Evolutionary conservation across 2,797 vertebrate species (phyloP), one percentile per base, ranked within the genome.

Genomic region (Remorina albescens): DNA sequence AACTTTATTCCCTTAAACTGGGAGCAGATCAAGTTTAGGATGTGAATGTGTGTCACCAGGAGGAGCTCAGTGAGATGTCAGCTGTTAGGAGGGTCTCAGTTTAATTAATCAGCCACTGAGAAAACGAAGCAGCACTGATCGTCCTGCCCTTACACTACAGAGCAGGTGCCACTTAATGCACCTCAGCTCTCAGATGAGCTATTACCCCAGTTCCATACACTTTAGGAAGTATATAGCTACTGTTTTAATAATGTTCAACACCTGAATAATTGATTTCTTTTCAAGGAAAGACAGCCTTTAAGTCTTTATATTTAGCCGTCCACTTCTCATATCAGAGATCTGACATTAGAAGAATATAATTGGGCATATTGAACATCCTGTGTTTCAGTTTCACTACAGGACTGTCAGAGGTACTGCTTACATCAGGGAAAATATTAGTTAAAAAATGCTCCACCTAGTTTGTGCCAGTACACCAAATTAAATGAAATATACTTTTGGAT

Each of bases 41-140:
- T 58, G 60, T 59, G 58, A 80, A 76, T 75, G 50, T 80, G 61
- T 87, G 74, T 78, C 68, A 76, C 58, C 60, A 37, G 54, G 46
- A 87, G 74, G 46, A 64, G 57, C 53, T 57, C 86, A 84, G 86
- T 81, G 80, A 84, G 76, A 78, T 62, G 68, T 78, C 64, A 78
- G 61, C 78, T 51, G 61, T 75, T 76, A 19, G 80, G 78, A 82
- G 72, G 71, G 61, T 67, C 85, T 50, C 5, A 0, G 12, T 50
- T 41, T 74, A 79, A 87, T 80, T 81, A 84, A 84, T 75, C 79
- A 74, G 59, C 59, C 46, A 74, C 51, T 28, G 63, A 63, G 73
- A 80, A 59, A 59, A 55, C 62, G 68, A 82, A 53, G 58, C 49
- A 12, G 61, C n/a, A 26, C 68, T 21, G 34, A 77, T 82, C 70